Evolutionary conservation across 2,888 invertebrate species (phyloP).

Genomic region (Dicycla oo): DNA sequence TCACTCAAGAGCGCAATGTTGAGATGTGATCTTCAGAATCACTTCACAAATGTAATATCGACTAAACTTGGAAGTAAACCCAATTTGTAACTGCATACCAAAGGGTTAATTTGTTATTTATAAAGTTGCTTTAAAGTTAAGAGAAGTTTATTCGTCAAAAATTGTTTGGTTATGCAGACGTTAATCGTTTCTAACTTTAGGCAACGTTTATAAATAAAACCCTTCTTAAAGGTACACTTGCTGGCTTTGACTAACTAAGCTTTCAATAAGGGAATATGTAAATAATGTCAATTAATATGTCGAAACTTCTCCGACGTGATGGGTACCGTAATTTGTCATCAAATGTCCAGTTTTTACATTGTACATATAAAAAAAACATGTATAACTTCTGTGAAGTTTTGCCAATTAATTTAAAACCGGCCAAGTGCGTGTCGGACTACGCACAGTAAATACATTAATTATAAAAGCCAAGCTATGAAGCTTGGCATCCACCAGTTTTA

Average conservation of each 20-base stretch:
- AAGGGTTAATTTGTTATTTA: slow-evolving; percentile 2
- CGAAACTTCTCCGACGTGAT: background rate
- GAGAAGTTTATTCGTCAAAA: background rate
- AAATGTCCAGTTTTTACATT: background rate
- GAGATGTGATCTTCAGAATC: slow-evolving; percentile 65
- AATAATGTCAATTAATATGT: background rate
- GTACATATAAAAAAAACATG: too few species aligned
- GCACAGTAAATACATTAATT: too few species aligned
- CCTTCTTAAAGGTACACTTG: background rate
- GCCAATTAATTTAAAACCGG: background rate
- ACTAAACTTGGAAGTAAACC: slow-evolving; percentile 43
- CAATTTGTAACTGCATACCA: slow-evolving; percentile 32
- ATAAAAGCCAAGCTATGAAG: too few species aligned
- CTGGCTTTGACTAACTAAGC: background rate
- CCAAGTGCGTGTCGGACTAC: background rate
- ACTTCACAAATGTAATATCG: slow-evolving; percentile 71
- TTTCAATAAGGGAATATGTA: background rate
- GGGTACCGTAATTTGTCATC: background rate
- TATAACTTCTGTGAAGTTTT: background rate
- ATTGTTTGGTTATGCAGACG: background rate
- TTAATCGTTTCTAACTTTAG: background rate
- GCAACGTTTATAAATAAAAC: background rate
- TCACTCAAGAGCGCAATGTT: slow-evolving; percentile 75
- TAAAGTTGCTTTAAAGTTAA: background rate
- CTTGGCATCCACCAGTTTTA: too few species aligned